Conservation (phyloP, 2,113 vertebrate genomes). For the Bos javanicus region DNA sequence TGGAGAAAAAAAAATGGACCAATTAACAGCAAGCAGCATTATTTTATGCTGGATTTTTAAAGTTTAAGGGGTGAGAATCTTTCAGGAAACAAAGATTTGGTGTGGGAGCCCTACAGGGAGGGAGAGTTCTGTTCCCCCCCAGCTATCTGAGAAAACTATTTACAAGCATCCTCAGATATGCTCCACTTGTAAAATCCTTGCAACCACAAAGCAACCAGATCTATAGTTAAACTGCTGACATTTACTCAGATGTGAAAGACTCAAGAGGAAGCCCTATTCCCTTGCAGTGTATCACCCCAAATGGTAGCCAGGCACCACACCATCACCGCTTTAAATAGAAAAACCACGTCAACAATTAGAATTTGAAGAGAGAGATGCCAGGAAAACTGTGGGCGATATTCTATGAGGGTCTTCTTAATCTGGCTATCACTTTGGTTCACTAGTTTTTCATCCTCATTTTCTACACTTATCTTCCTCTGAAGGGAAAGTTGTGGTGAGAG, state of each 20-base stretch:
- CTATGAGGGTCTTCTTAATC: not conserved
- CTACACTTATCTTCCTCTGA: not conserved
- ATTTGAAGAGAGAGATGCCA: not conserved
- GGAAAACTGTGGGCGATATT: not conserved
- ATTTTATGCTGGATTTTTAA: not conserved
- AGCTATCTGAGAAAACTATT: not conserved
- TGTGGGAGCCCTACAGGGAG: not conserved
- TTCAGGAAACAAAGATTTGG: not conserved
- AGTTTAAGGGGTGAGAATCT: not conserved
- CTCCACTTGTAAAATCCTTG: not conserved
- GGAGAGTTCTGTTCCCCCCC: not conserved
- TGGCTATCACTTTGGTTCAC: not conserved
- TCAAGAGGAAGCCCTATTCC: not conserved
- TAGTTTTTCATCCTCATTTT: not conserved
- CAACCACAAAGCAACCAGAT: not conserved
- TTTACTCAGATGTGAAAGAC: not conserved
- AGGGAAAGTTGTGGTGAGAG: not conserved
- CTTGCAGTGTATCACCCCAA: not conserved
- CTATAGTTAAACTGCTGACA: not conserved
- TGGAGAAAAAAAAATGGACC: not conserved
- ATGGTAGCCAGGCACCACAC: not conserved
- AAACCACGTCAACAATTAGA: not conserved
- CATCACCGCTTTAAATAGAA: not conserved
- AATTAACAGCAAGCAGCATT: not conserved
- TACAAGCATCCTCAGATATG: not conserved